phyloP scores from a whole-genome alignment of 2,797 vertebrate genomes.

The Danio aesculapii region DNA sequence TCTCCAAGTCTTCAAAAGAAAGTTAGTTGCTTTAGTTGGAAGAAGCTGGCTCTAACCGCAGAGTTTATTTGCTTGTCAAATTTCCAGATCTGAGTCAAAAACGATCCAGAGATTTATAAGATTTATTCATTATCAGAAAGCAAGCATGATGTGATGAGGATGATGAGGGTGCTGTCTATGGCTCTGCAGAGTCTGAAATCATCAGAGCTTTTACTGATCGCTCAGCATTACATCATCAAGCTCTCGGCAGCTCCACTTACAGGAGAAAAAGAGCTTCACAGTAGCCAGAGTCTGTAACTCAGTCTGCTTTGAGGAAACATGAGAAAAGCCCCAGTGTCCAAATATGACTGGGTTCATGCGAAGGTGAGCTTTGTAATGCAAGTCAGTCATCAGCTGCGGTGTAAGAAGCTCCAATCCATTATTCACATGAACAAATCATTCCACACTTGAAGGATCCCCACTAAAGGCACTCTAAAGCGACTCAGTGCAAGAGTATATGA shows the following conservation, averaged over 20 bases:
- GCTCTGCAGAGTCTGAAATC: constrained; percentile 68
- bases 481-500: constrained; percentile 1
- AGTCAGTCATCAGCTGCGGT: constrained; percentile 54
- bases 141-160: constrained; percentile 36
- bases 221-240: constrained; percentile 80
- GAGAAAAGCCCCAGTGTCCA: constrained; percentile 59
- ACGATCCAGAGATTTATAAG: too few species aligned
- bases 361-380: constrained; percentile 63
- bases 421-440: constrained; percentile 62
- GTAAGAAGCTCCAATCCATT: constrained; percentile 56
- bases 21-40: too few species aligned
- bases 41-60: too few species aligned
- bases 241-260: constrained; percentile 59
- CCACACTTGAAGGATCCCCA: constrained; percentile 54
- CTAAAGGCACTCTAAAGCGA: constrained; percentile 47
- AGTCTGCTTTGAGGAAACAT: constrained; percentile 59
- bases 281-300: constrained; percentile 49
- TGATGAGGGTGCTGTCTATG: constrained; percentile 49
- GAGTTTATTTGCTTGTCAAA: too few species aligned
- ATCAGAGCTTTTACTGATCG: constrained; percentile 66
- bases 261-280: constrained; percentile 35
- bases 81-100: too few species aligned
- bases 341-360: constrained; percentile 60
- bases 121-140: neutral
- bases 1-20: too few species aligned